Base-by-base conservation (phyloP, 2,113 vertebrate species). In the Ptilonorhynchus violaceus region DNA sequence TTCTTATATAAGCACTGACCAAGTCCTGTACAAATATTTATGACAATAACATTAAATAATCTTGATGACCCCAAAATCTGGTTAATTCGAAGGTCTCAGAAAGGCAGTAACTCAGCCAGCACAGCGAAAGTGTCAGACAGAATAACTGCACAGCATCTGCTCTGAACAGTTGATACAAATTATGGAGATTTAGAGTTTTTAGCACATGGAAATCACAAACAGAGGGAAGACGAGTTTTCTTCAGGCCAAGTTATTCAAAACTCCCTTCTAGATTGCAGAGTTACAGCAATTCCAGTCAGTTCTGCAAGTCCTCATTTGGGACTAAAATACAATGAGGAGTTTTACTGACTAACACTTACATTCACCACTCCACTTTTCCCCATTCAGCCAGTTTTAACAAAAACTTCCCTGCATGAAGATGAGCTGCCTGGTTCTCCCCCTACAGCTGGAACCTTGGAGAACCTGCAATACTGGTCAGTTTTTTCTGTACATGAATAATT, bases 41-140 rank as follows among this genome's bases (percentile, higher is more conserved):
- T 74, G 93, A 78, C 69, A 94, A 92, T 88, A 96, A 96, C 84
- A 70, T 93, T 95, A 91, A 97, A 95, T 93, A 96, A 92, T 94
- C 67, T 85, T 72, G 85, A 96, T 93, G 95, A 95, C 91, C 91
- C 52, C 19, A 88, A 95, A 89, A 79, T 64, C 85, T 80, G 53
- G 47, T 72, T 89, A 96, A 89, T 91, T 91, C 83, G 83, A 87
- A 95, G 93, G 94, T 88, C 96, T 89, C 15, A 3, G 80, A 60
- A 86, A 94, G 81, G 87, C 94, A 95, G 89, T 24, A 85, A 88
- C 69, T 39, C 93, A 94, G 84, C 42, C 89, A 88, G 84, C 80
- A 85, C 0, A 72, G 81, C 0, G 2, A 63, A 91, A 39, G 55
- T 73, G 59, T 85, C 81, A 79, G 79, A 64, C 79, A 91, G 77